Conservation (phyloP, 2,888 invertebrate genomes). For the Leucozona laternaria region DNA sequence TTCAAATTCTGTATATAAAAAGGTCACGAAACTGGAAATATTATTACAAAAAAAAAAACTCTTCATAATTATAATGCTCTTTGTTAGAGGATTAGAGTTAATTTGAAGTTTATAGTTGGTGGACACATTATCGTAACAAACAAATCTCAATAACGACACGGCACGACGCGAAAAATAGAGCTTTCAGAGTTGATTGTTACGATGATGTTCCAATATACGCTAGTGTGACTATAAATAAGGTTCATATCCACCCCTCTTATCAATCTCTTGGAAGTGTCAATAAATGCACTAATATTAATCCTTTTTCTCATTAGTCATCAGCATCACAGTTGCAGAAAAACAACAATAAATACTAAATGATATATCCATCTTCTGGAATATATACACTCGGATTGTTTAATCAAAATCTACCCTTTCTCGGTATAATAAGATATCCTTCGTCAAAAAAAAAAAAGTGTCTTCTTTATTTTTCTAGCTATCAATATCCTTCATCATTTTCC, state of each 20-base stretch:
- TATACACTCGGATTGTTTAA: constrained; percentile 13
- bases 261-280: constrained; percentile 16
- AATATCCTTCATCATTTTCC: constrained; percentile 44
- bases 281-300: constrained; percentile 26
- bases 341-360: constrained; percentile 2
- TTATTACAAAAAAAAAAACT: too few species aligned
- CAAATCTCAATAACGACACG: background rate
- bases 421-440: background rate
- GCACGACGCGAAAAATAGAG: too few species aligned
- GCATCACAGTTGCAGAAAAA: constrained; percentile 14
- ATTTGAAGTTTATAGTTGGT: background rate
- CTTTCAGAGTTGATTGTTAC: background rate
- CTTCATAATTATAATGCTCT: background rate
- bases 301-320: constrained; percentile 40
- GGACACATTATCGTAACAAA: background rate
- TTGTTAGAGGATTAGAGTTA: too few species aligned
- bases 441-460: background rate
- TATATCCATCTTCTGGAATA: background rate
- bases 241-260: background rate
- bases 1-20: too few species aligned
- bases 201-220: background rate
- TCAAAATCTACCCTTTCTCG: constrained; percentile 23
- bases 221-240: background rate
- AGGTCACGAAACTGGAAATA: too few species aligned
- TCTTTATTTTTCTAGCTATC: background rate